Conservation (phyloP, 2,113 vertebrate species). For the Atractosteus spatula region DNA sequence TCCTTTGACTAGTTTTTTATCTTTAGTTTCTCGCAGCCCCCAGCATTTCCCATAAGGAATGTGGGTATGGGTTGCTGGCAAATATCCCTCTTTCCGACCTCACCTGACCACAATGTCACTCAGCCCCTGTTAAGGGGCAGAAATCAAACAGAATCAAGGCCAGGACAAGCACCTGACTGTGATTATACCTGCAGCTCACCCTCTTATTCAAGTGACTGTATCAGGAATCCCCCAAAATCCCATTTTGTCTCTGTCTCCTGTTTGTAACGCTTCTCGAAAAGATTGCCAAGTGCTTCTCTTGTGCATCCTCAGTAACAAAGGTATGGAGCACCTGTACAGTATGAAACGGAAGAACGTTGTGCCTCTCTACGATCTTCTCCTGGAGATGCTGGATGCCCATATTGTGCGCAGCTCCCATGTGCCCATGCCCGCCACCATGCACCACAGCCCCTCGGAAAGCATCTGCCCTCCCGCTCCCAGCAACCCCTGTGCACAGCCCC, state of each 20-base stretch:
- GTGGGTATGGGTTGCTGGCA: no score
- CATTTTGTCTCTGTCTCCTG: no score
- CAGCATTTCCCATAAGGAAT: no score
- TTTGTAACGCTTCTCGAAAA: neutral
- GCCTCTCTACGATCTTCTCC: constrained; percentile 85
- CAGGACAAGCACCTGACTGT: no score
- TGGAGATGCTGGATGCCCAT: constrained; percentile 95
- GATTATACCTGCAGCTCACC: neutral
- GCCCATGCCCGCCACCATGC: constrained; percentile 26
- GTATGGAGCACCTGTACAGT: constrained; percentile 90
- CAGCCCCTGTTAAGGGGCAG: no score
- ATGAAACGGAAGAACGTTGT: constrained; percentile 97
- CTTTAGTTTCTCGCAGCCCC: no score
- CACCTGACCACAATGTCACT: no score
- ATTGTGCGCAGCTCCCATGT: constrained; percentile 61
- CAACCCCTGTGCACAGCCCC: neutral
- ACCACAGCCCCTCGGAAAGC: constrained; percentile 37
- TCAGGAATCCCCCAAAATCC: neutral
- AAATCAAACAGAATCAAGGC: no score
- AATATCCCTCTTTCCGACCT: no score
- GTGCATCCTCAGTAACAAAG: constrained; percentile 82
- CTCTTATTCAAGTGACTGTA: neutral
- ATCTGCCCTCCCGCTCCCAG: neutral
- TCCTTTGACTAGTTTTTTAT: no score
- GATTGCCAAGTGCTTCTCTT: neutral